Evolutionary conservation across 2,113 vertebrate genomes (phyloP).

Genomic region (Mobula hypostoma): DNA sequence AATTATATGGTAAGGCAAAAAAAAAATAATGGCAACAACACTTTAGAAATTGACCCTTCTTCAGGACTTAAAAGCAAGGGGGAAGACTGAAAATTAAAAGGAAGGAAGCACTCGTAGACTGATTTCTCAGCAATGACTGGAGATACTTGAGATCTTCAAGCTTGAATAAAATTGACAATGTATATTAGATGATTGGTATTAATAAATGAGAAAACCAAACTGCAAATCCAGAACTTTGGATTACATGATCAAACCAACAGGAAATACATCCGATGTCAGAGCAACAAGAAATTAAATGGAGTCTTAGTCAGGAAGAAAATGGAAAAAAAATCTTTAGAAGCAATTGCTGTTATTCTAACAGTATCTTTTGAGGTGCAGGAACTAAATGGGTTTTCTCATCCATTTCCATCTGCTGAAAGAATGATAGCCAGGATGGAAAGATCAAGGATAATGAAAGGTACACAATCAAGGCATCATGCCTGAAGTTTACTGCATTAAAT

Average conservation of each 20-base stretch:
- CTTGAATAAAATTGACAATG: not conserved
- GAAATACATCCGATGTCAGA: not conserved
- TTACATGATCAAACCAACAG: not conserved
- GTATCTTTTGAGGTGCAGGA: not conserved
- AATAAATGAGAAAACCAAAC: not conserved
- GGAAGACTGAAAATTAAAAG: too few relatives aligned
- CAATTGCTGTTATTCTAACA: not conserved
- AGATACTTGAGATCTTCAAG: not conserved
- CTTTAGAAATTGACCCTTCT: not conserved
- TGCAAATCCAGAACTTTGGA: not conserved
- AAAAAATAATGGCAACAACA: too few relatives aligned
- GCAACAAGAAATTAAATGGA: not conserved
- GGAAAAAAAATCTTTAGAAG: not conserved
- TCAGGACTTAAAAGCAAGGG: too few relatives aligned
- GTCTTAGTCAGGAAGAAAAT: not conserved
- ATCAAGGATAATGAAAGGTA: not conserved
- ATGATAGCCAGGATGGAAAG: not conserved
- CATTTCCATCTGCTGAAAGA: not conserved
- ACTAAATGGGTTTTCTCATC: not conserved
- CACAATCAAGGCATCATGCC: not conserved
- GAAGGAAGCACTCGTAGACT: not conserved
- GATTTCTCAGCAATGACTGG: not conserved
- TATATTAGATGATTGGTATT: not conserved
- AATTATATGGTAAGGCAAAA: not conserved
- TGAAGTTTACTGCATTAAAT: not conserved